Percentiles rank a stretch among this genome's conserved stretches.
These are phyloP conservation scores for Linnaemya vulpina DNA, from an alignment of 2,888 invertebrate species.

Conservation along the genomic window DNA sequence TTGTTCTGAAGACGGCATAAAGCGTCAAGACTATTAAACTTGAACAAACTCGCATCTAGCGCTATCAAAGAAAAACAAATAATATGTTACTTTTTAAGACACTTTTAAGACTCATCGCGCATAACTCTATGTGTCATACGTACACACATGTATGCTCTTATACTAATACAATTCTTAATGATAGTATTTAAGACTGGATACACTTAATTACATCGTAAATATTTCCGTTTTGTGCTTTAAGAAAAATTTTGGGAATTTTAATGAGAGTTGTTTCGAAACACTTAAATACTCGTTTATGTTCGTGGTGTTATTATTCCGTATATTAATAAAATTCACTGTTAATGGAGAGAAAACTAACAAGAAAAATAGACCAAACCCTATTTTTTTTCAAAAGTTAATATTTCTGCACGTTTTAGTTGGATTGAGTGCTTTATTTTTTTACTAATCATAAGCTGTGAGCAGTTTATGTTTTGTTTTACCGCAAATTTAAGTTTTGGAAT, in stretches of 20 bases:
- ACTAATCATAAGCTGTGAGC: too few relatives aligned
- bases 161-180: neutral
- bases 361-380: neutral
- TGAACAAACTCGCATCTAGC: too few relatives aligned
- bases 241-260: constrained; percentile 51
- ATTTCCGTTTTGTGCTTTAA: neutral
- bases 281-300: constrained; percentile 22
- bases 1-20: too few relatives aligned
- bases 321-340: neutral
- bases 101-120: neutral
- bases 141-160: neutral
- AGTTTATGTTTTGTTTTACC: too few relatives aligned
- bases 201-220: constrained; percentile 57
- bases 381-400: neutral
- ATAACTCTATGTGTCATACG: neutral
- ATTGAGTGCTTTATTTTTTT: too few relatives aligned
- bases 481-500: too few relatives aligned
- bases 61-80: too few relatives aligned
- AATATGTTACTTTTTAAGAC: neutral
- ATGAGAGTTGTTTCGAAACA: constrained; percentile 46
- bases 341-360: neutral
- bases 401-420: too few relatives aligned
- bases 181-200: constrained; percentile 28
- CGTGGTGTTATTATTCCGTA: neutral
- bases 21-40: too few relatives aligned